These are phyloP conservation scores for Copidosoma floridanum DNA, from an alignment of 1,140 invertebrate genomes.

Conservation along the genomic window DNA sequence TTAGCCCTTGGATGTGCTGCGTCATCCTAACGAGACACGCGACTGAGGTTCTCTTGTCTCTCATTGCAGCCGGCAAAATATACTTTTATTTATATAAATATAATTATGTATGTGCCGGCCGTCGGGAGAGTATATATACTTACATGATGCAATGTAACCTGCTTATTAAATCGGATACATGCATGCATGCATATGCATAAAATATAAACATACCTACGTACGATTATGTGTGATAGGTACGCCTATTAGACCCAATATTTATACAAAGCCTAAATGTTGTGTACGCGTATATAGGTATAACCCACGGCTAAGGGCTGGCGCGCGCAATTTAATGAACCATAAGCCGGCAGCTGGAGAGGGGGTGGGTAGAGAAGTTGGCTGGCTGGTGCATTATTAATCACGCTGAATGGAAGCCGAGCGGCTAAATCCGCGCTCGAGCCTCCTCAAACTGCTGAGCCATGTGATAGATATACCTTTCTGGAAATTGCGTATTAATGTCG, in stretches of 20 bases:
- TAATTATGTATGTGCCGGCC: too few relatives aligned
- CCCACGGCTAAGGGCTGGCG: constrained; percentile 25
- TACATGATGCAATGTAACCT: too few relatives aligned
- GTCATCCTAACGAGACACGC: constrained; percentile 49
- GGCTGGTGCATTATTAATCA: constrained; percentile 32
- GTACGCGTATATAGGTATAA: too few relatives aligned
- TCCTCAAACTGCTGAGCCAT: constrained; percentile 5
- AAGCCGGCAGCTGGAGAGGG: too few relatives aligned
- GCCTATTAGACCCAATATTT: too few relatives aligned
- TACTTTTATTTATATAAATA: too few relatives aligned
- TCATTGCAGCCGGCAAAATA: constrained; percentile 22
- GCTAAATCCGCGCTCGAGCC: not conserved
- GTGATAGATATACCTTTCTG: not conserved
- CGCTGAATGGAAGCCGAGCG: constrained; percentile 3
- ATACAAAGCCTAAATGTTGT: too few relatives aligned
- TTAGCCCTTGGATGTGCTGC: constrained; percentile 43
- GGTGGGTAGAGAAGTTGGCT: constrained; percentile 8
- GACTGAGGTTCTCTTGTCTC: constrained; percentile 37
- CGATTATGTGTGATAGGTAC: too few relatives aligned
- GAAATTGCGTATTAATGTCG: too few relatives aligned
- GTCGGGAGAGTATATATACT: too few relatives aligned
- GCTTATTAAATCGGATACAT: constrained; percentile 45
- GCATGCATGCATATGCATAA: too few relatives aligned
- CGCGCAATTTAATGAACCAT: constrained; percentile 45
- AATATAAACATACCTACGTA: too few relatives aligned